Base-by-base conservation (phyloP, 2,888 invertebrate species). In the Tinea semifulvella region DNA sequence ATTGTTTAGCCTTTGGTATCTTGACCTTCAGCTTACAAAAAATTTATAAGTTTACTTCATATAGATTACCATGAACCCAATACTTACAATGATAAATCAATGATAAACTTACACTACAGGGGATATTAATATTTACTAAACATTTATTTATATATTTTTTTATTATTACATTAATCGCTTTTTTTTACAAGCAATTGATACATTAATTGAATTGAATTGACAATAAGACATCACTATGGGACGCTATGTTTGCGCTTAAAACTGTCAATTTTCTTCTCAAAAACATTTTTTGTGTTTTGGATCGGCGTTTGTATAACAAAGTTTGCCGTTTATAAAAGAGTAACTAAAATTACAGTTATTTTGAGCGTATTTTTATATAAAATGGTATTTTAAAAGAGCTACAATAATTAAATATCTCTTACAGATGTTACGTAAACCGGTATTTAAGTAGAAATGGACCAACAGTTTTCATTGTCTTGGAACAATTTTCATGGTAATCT, bases 401-500 rank as follows among this genome's bases (percentile, higher is more conserved):
- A 31, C 11, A 31, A 31, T 4, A 17, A 36, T 36, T 17, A 7
- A 17, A 4, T 36, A 17, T 36, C 18, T 36, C 8, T 36, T 18
- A 8, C 18, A 36, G 36, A 36, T 36, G 36, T 36, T 18, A 36
- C 36, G 18, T 36, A 36, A 36, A 36, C 18, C 18, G 36, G 16
- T 36, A 36, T 18, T 22, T 10, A 6, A 22, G 20, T 83, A 73
- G 64, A 75, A 65, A 84, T 84, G 80, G 84, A 84, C 65, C 85
- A 86, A 71, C 86, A 86, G 68, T 87, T 86, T 64, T 88, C 88
- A 64, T 79, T 88, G 67, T 85, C 86, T 64, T 88, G 88, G 88
- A 88, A 88, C 64, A 88, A 88, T 73, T 88, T 88, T 80, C 87
- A 87, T 69, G 85, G 85, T 51, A 88, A 88, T 63, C 79, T 88